A percentile compares a stretch with the other conserved stretches of the same genome.
phyloP scores from a whole-genome alignment of 2,113 vertebrate species.

The Leptobrachium leishanense region DNA sequence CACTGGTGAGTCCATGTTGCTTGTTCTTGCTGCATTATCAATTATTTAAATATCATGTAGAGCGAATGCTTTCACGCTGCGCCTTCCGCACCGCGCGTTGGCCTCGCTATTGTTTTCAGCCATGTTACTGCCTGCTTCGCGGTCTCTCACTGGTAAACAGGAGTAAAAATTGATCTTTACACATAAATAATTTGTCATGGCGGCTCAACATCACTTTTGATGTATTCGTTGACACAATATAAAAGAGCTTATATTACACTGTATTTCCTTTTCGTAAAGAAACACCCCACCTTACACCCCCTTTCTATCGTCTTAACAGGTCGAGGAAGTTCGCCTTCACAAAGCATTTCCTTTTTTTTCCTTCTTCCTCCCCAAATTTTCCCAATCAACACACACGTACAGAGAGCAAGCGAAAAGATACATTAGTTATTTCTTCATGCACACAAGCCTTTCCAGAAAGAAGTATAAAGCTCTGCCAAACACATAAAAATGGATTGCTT shows the following conservation, averaged over 20 bases:
- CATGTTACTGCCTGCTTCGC: not conserved
- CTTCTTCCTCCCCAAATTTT: not conserved
- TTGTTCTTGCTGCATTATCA: constrained; percentile 29
- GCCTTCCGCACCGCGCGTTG: constrained; percentile 7
- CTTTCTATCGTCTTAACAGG: constrained; percentile 19
- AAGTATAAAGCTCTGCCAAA: constrained; percentile 45
- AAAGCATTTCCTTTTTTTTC: not conserved
- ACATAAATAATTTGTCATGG: constrained; percentile 41
- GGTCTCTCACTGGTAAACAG: constrained; percentile 30
- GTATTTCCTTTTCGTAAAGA: not conserved
- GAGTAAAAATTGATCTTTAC: constrained; percentile 42
- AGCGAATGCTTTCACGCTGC: constrained; percentile 12
- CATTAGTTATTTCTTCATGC: constrained; percentile 43
- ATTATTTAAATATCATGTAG: constrained; percentile 44
- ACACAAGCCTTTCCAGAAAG: constrained; percentile 16
- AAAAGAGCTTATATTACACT: constrained; percentile 19
- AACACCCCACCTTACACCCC: not conserved
- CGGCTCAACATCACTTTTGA: constrained; percentile 39
- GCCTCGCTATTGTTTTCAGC: not conserved
- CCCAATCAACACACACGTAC: constrained; percentile 4
- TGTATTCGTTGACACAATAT: constrained; percentile 34
- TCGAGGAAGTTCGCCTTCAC: constrained; percentile 4
- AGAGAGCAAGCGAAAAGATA: constrained; percentile 24
- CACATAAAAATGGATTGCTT: constrained; percentile 48
- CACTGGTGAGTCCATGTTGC: not conserved